A percentile compares a stretch with the other conserved stretches of the same genome.
Conservation (phyloP, 2,888 invertebrate species). For the Tinea trinotella region DNA sequence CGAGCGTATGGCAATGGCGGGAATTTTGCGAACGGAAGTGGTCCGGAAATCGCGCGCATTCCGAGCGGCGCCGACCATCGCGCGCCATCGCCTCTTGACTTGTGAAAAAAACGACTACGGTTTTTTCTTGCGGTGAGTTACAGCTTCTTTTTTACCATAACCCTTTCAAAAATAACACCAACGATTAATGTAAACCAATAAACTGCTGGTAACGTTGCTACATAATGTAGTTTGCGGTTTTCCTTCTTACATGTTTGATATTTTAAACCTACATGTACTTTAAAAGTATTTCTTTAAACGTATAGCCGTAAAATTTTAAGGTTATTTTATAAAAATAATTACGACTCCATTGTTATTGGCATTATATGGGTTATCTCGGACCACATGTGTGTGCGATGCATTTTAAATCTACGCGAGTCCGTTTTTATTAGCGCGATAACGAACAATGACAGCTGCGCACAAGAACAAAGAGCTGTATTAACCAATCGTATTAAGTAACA, state of each 20-base stretch:
- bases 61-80: conserved; percentile 42
- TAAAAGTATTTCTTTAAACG: neutral
- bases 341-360: neutral
- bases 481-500: conserved; percentile 44
- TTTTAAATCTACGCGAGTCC: conserved; percentile 12
- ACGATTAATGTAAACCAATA: conserved; percentile 12
- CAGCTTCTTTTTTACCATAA: neutral
- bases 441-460: conserved; percentile 53
- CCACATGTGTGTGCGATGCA: conserved; percentile 12
- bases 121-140: conserved; percentile 9
- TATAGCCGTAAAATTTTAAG: neutral
- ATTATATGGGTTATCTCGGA: conserved; percentile 13
- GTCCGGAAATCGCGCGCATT: conserved; percentile 69
- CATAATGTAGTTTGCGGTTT: neutral
- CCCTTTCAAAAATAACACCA: neutral
- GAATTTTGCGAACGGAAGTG: conserved; percentile 32
- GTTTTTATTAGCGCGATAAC: conserved; percentile 51
- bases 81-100: conserved; percentile 31
- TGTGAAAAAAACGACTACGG: neutral
- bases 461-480: conserved; percentile 57
- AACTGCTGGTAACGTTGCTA: neutral
- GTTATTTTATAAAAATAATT: neutral
- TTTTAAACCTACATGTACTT: neutral
- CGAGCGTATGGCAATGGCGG: neutral
- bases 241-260: neutral